phyloP scores from a whole-genome alignment of 2,888 invertebrate species.

The Corbicula japonica region DNA sequence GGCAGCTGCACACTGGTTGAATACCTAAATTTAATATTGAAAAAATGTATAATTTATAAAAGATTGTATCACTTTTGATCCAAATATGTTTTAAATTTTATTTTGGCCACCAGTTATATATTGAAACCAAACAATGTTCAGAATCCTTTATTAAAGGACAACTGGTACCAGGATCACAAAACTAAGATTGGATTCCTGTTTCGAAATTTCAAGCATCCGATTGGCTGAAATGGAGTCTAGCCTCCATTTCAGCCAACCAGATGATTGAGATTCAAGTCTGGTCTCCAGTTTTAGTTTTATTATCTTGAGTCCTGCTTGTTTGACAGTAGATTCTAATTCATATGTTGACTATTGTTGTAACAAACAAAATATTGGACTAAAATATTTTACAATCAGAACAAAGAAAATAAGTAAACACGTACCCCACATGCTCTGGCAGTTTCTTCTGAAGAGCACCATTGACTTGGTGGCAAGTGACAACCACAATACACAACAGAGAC shows the following conservation, averaged over 20 bases:
- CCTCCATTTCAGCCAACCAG: too few relatives aligned
- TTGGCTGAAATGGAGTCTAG: too few relatives aligned
- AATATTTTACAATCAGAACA: background rate
- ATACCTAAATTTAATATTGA: constrained; percentile 29
- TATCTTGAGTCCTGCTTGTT: too few relatives aligned
- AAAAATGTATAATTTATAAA: background rate
- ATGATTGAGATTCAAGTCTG: too few relatives aligned
- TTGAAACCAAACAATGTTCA: too few relatives aligned
- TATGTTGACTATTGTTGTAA: background rate
- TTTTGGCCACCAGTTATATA: too few relatives aligned
- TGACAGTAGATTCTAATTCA: background rate
- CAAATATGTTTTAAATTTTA: too few relatives aligned
- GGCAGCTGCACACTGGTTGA: constrained; percentile 35
- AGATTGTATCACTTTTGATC: background rate
- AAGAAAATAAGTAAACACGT: constrained; percentile 5
- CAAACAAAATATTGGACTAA: background rate
- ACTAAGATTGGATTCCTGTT: too few relatives aligned
- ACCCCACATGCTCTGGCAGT: constrained; percentile 68
- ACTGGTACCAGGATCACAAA: background rate
- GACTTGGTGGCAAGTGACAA: constrained; percentile 69
- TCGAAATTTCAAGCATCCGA: too few relatives aligned
- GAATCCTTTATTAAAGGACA: background rate
- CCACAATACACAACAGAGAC: constrained; percentile 1
- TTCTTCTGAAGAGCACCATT: constrained; percentile 73
- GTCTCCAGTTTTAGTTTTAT: too few relatives aligned